Percentiles rank a stretch among this genome's conserved stretches.
Evolutionary conservation across 1,140 invertebrate genomes (phyloP).

Genomic region (Ceratina australensis): DNA sequence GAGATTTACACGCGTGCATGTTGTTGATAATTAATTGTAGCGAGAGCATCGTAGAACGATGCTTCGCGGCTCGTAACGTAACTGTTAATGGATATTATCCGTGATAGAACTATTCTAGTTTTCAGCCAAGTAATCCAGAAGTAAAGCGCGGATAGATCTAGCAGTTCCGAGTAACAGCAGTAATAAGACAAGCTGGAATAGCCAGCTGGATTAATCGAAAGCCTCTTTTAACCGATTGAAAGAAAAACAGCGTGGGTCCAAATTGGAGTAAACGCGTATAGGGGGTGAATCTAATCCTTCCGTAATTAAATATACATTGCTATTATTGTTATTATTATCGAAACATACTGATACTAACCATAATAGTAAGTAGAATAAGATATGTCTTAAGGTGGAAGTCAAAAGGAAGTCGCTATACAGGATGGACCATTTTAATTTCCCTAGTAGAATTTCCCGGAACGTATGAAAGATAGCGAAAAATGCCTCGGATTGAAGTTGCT

Average conservation of each 20-base stretch:
- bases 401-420: too few relatives aligned
- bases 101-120: constrained; percentile 48
- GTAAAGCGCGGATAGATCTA: constrained; percentile 48
- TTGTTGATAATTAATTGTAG: constrained; percentile 49
- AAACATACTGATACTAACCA: too few relatives aligned
- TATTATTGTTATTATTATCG: too few relatives aligned
- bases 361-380: too few relatives aligned
- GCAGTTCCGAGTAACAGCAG: constrained; percentile 40
- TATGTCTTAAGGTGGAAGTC: too few relatives aligned
- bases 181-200: constrained; percentile 47
- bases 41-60: constrained; percentile 43
- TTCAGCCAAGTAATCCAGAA: constrained; percentile 45
- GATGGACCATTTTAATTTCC: too few relatives aligned
- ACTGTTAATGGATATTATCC: constrained; percentile 49
- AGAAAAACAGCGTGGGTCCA: neutral
- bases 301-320: too few relatives aligned
- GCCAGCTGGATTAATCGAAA: constrained; percentile 41
- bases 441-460: too few relatives aligned
- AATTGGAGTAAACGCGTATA: too few relatives aligned
- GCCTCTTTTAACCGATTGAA: constrained; percentile 23
- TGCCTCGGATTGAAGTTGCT: too few relatives aligned
- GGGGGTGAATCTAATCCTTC: too few relatives aligned
- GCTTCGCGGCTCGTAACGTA: constrained; percentile 46
- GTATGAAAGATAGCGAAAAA: too few relatives aligned
- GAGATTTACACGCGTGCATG: constrained; percentile 37